Evolutionary conservation across 1,140 invertebrate species (phyloP).

Genomic region (Plutomurus gul): DNA sequence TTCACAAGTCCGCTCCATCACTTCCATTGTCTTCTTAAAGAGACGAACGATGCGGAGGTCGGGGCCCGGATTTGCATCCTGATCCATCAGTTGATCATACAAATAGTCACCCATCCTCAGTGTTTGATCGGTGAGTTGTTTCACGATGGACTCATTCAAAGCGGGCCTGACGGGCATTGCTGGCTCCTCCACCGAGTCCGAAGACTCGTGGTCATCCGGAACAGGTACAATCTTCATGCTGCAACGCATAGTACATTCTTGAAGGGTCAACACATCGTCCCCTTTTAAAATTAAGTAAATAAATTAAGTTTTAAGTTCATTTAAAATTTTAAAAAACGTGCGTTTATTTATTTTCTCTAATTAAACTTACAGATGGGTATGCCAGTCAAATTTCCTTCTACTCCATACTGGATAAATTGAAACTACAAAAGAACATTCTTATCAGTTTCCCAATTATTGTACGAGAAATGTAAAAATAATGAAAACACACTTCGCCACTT

Average conservation of each 20-base stretch:
- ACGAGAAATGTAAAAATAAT: not conserved
- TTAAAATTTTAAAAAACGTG: not conserved
- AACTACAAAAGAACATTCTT: not conserved
- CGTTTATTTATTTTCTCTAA: too few species aligned
- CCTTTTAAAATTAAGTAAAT: not conserved
- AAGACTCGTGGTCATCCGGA: not conserved
- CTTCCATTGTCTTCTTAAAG: conserved; percentile 36
- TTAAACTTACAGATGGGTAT: not conserved
- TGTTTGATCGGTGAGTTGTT: conserved; percentile 34
- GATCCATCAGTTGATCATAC: conserved; percentile 26
- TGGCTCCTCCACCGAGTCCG: not conserved
- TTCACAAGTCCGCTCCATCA: conserved; percentile 35
- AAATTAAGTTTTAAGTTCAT: not conserved
- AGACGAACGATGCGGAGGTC: conserved; percentile 37
- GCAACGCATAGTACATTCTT: not conserved
- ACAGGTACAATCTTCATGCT: not conserved
- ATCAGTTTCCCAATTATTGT: not conserved
- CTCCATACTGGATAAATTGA: not conserved
- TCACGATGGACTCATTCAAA: not conserved
- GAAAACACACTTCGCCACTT: not conserved
- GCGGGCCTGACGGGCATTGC: not conserved
- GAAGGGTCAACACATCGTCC: not conserved
- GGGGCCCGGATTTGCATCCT: not conserved
- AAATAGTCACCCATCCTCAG: conserved; percentile 44
- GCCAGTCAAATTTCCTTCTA: not conserved